phyloP scores from a whole-genome alignment of 2,888 invertebrate species.

The Conops quadrifasciatus region DNA sequence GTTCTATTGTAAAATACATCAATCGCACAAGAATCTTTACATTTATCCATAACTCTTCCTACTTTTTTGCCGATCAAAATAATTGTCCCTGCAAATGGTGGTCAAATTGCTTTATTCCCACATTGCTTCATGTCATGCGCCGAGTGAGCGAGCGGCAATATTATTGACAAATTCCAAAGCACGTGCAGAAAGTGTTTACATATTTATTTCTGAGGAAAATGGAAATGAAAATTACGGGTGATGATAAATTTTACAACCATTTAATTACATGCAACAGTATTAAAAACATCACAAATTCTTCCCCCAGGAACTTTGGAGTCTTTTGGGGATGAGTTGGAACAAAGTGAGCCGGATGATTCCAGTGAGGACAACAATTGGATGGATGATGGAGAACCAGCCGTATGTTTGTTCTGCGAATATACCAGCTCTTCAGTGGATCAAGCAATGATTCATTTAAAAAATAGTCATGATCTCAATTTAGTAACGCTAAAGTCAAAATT shows the following conservation, averaged over 20 bases:
- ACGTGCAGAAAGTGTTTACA: constrained; percentile 23
- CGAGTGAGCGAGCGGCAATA: neutral
- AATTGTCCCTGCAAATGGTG: neutral
- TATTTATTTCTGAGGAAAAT: neutral
- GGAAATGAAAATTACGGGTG: neutral
- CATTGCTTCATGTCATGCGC: too few relatives aligned
- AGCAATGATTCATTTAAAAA: constrained; percentile 75
- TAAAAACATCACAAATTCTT: neutral
- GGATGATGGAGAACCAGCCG: constrained; percentile 54
- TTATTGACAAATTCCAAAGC: neutral
- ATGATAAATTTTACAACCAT: neutral
- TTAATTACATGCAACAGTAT: neutral
- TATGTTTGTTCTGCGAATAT: constrained; percentile 78
- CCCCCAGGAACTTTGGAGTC: constrained; percentile 42
- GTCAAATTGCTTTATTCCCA: neutral
- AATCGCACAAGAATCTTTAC: too few relatives aligned
- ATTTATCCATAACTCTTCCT: too few relatives aligned
- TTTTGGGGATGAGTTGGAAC: constrained; percentile 7
- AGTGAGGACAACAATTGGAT: constrained; percentile 67
- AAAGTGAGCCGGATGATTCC: constrained; percentile 42
- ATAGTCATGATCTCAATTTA: constrained; percentile 74
- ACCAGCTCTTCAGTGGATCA: constrained; percentile 70
- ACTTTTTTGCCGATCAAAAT: neutral
- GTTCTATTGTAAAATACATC: too few relatives aligned
- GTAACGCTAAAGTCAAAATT: constrained; percentile 73